phyloP scores from a whole-genome alignment of 2,797 vertebrate genomes.

The Sebastes baramenuke region DNA sequence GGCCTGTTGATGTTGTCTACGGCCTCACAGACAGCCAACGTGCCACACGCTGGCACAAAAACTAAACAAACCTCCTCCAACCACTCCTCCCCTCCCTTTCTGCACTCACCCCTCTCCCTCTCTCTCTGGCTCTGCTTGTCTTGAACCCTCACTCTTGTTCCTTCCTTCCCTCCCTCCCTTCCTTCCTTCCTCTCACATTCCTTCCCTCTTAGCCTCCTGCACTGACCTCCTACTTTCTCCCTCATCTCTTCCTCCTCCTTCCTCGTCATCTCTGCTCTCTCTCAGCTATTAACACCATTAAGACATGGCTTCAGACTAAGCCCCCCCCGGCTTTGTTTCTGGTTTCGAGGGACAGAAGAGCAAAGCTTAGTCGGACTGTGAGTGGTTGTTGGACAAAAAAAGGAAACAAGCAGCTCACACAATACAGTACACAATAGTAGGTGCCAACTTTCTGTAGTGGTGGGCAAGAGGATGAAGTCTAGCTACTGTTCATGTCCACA shows the following conservation, averaged over 20 bases:
- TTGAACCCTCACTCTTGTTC: conserved; percentile 38
- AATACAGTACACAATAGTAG: conserved; percentile 43
- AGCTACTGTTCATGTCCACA: conserved; percentile 34
- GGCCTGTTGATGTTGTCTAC: conserved; percentile 46
- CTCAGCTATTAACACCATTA: conserved; percentile 60
- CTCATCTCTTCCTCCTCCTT: conserved; percentile 2
- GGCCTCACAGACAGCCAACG: conserved; percentile 54
- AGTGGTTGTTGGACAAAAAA: conserved; percentile 58
- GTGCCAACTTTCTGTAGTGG: conserved; percentile 48
- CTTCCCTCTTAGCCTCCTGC: conserved; percentile 38
- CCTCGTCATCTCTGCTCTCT: conserved; percentile 12
- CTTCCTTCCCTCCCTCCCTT: conserved; percentile 24
- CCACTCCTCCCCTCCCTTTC: not conserved
- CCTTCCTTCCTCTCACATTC: conserved; percentile 40
- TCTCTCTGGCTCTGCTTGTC: conserved; percentile 26
- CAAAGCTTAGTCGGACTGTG: conserved; percentile 58
- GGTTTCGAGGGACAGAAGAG: conserved; percentile 52
- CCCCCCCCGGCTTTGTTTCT: conserved; percentile 63
- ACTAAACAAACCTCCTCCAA: conserved; percentile 54
- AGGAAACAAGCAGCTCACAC: conserved; percentile 44
- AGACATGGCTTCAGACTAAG: conserved; percentile 61
- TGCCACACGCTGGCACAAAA: conserved; percentile 53
- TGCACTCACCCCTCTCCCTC: conserved; percentile 24
- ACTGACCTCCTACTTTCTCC: conserved; percentile 26
- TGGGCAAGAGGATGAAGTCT: conserved; percentile 36